These are phyloP conservation scores for Heliothis peltigera DNA, from an alignment of 2,888 invertebrate species.

Conservation along the genomic window DNA sequence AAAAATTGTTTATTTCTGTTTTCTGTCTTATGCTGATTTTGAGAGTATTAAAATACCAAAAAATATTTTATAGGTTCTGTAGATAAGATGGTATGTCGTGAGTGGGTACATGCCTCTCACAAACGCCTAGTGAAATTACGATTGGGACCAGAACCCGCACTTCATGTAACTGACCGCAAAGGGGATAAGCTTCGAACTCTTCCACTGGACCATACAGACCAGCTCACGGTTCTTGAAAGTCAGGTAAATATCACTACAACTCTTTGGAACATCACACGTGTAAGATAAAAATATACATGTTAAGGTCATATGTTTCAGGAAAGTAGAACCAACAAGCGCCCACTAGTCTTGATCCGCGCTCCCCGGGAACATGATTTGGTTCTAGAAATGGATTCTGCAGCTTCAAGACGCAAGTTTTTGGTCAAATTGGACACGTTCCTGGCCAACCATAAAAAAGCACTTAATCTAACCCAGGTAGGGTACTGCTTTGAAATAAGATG, in stretches of 20 bases:
- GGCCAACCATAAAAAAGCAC: slow-evolving; percentile 94
- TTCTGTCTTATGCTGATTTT: no score
- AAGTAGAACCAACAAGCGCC: slow-evolving; percentile 92
- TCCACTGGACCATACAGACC: slow-evolving; percentile 93
- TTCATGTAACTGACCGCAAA: slow-evolving; percentile 96
- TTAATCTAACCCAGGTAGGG: slow-evolving; percentile 92
- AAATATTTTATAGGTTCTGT: slow-evolving; percentile 90
- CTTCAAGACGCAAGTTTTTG: slow-evolving; percentile 95
- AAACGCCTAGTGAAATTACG: slow-evolving; percentile 96
- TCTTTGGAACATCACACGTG: no score
- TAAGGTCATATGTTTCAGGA: slow-evolving; percentile 79
- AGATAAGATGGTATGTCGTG: slow-evolving; percentile 97
- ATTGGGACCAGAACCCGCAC: slow-evolving; percentile 96
- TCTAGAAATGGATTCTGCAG: slow-evolving; percentile 95
- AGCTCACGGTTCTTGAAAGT: slow-evolving; percentile 96
- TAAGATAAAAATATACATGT: no score
- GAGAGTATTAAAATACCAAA: no score
- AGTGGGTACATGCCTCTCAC: slow-evolving; percentile 98
- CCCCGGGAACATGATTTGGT: slow-evolving; percentile 98
- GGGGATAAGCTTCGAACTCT: slow-evolving; percentile 97
- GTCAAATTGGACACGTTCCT: slow-evolving; percentile 96
- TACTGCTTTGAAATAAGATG: not conserved
- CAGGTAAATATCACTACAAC: slow-evolving; percentile 87
- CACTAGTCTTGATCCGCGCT: slow-evolving; percentile 94
- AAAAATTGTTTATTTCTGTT: slow-evolving; percentile 8